Evolutionary conservation across 2,113 vertebrate species (phyloP), one percentile per base, ranked within the genome.

Genomic region (Zosterops borbonicus): DNA sequence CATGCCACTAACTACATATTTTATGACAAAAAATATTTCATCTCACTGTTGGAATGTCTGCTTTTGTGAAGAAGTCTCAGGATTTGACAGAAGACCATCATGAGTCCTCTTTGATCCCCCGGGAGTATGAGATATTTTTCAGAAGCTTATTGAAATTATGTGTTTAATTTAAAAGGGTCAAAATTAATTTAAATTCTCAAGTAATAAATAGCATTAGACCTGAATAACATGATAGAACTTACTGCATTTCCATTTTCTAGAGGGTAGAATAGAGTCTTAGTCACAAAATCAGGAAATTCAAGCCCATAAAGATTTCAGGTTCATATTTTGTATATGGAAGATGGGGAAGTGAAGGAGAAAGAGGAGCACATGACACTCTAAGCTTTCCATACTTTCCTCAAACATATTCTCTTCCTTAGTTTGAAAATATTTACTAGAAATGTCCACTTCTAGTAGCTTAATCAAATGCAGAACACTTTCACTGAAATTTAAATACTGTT

Each of bases 291-390:
- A 13, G 13, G 23, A 58, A 52, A 46, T 68, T 65, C 8, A 55
- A 37, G 7, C 11, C 24, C 17, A 35, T 59, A 39, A 41, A 29
- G 13, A 55, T 81, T 83, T 86, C 31, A 70, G 23, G 28, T 23
- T 76, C 1, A 0, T 9, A 16, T 56, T 87, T 52, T 25, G 1
- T 21, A 12, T 11, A 11, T 6, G 11, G 15, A 12, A 1, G 15
- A 12, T 23, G 7, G 6, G 3, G 7, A 29, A 7, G 4, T 21
- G 13, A 42, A 29, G 7, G 7, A 49, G 9, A 42, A 64, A 25
- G 2, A 4, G 3, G 5, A 7, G 3, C 5, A 59, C 0, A 1
- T 5, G 3, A 27, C 5, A 39, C 9, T 27, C 12, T 20, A 50
- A 27, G 11, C 29, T 33, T 87, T 41, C 12, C 22, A 17, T 49